Evolutionary conservation across 1,140 invertebrate genomes (phyloP).

Genomic region (Cherax destructor): DNA sequence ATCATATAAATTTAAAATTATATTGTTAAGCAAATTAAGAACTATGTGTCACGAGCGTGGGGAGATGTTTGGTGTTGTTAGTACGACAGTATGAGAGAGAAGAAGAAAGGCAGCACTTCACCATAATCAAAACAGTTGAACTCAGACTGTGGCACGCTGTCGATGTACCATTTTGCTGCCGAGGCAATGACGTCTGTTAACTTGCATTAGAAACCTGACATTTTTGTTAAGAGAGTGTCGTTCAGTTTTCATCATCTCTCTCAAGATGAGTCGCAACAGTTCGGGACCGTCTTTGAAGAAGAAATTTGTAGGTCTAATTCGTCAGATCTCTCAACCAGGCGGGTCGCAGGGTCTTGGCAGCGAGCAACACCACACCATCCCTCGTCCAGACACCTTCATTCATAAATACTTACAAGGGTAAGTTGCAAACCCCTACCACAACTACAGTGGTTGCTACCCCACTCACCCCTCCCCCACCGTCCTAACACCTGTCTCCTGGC

Average conservation of each 20-base stretch:
- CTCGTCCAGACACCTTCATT: constrained; percentile 82
- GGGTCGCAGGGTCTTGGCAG: constrained; percentile 80
- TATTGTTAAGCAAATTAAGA: too few relatives aligned
- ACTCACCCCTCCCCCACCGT: too few relatives aligned
- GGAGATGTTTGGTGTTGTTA: background rate
- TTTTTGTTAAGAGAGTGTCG: background rate
- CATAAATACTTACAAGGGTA: constrained; percentile 85
- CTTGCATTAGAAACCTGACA: background rate
- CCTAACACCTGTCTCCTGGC: too few relatives aligned
- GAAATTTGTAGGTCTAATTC: constrained; percentile 84
- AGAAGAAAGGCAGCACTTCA: constrained; percentile 18
- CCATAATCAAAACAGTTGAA: constrained; percentile 58
- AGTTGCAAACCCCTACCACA: constrained; percentile 71
- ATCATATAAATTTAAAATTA: too few relatives aligned
- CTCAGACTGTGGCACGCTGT: background rate
- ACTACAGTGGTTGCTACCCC: too few relatives aligned
- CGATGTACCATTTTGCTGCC: background rate
- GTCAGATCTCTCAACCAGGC: constrained; percentile 80
- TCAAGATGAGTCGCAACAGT: constrained; percentile 48
- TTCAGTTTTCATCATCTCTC: background rate
- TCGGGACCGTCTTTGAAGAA: constrained; percentile 81
- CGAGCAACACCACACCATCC: constrained; percentile 74
- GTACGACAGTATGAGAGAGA: constrained; percentile 35
- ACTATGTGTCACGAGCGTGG: too few relatives aligned
- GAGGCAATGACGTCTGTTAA: background rate